Conservation (phyloP, 2,888 invertebrate species). For the Barypeithes pellucidus region DNA sequence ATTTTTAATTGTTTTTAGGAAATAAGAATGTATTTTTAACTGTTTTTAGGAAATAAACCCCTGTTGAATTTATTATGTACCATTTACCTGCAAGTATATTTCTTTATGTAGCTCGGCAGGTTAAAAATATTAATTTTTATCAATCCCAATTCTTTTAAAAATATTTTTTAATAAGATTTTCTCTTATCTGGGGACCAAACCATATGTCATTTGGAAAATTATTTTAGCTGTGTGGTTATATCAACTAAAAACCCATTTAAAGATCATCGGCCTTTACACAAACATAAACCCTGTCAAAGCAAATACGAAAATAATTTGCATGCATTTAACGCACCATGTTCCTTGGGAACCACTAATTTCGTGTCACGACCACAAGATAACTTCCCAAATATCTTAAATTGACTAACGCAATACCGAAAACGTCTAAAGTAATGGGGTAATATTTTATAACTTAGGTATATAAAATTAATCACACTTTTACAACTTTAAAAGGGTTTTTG, state of each 20-base stretch:
- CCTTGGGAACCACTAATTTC: slow-evolving; percentile 1
- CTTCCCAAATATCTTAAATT: slow-evolving; percentile 14
- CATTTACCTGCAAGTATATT: too few relatives aligned
- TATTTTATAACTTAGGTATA: slow-evolving; percentile 7
- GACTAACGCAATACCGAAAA: background rate
- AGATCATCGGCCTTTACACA: background rate
- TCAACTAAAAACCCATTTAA: too few relatives aligned
- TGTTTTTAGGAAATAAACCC: too few relatives aligned
- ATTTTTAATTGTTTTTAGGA: too few relatives aligned
- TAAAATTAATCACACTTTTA: slow-evolving; percentile 19
- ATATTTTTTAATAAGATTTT: too few relatives aligned
- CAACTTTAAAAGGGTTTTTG: background rate
- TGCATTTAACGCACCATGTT: background rate
- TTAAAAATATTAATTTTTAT: too few relatives aligned
- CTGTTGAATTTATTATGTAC: too few relatives aligned
- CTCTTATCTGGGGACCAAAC: too few relatives aligned
- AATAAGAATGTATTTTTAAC: too few relatives aligned
- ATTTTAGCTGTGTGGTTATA: background rate
- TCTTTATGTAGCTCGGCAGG: too few relatives aligned
- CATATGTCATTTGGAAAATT: background rate
- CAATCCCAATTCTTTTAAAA: too few relatives aligned
- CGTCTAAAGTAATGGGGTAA: background rate
- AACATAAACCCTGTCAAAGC: background rate
- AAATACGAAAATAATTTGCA: slow-evolving; percentile 6
- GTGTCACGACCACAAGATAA: slow-evolving; percentile 6